Evolutionary conservation across 2,113 vertebrate genomes (phyloP).

Genomic region (Calyptommatus sinebrachiatus): DNA sequence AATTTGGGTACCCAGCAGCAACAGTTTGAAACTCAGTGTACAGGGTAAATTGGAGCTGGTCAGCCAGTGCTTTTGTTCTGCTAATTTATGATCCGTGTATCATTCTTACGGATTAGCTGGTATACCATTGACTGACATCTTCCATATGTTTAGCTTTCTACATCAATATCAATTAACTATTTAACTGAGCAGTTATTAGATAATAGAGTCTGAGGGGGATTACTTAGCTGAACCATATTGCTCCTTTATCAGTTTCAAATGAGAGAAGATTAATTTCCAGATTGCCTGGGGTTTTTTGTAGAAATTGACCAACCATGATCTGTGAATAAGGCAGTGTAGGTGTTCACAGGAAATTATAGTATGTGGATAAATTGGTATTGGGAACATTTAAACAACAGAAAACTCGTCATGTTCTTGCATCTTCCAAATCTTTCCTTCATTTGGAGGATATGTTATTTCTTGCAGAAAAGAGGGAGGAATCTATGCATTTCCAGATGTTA

Average conservation of each 20-base stretch:
- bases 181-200: slow-evolving; percentile 4
- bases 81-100: not conserved
- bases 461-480: not conserved
- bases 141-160: not conserved
- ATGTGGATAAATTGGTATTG: not conserved
- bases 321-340: not conserved
- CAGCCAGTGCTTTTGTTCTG: not conserved
- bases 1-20: too few species aligned
- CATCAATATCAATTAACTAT: slow-evolving; percentile 18
- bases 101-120: not conserved
- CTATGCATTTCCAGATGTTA: not conserved
- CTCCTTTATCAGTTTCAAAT: not conserved
- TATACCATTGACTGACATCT: not conserved
- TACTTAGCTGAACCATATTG: not conserved
- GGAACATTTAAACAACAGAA: not conserved
- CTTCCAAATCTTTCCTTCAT: not conserved
- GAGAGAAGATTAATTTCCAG: not conserved
- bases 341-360: not conserved
- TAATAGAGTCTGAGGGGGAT: not conserved
- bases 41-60: not conserved
- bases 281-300: not conserved
- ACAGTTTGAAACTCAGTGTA: too few species aligned
- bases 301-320: not conserved
- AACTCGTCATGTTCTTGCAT: not conserved
- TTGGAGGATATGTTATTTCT: not conserved